phyloP scores from a whole-genome alignment of 2,113 vertebrate species.

The Rhea pennata region DNA sequence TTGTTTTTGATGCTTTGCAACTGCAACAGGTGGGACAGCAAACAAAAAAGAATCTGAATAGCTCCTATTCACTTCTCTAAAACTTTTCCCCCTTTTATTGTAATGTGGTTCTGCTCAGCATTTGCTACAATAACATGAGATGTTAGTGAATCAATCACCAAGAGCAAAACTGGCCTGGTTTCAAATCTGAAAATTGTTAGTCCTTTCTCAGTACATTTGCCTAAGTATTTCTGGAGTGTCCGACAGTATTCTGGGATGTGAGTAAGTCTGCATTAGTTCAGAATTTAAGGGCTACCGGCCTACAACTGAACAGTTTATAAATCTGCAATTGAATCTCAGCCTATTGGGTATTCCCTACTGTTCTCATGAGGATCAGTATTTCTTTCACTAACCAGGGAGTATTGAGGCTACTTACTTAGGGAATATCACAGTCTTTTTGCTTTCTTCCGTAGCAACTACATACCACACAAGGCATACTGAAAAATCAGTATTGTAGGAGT shows the following conservation, averaged over 20 bases:
- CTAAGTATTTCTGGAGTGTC: accelerated
- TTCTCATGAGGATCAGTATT: accelerated
- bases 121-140: not conserved
- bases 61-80: not conserved
- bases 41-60: not conserved
- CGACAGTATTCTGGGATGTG: not conserved
- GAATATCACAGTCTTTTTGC: not conserved
- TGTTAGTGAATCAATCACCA: not conserved
- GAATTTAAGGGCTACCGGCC: not conserved
- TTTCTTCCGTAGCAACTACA: not conserved
- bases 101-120: not conserved
- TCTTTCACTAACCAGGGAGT: no score
- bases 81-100: not conserved
- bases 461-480: no score
- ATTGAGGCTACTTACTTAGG: not conserved
- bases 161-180: not conserved
- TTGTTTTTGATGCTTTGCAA: not conserved
- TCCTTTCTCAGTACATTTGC: not conserved
- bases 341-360: not conserved
- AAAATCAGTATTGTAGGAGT: no score
- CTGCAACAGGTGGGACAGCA: not conserved
- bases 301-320: not conserved
- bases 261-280: not conserved
- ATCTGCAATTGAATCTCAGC: not conserved
- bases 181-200: not conserved